A percentile compares a stretch with the other conserved stretches of the same genome.
phyloP scores from a whole-genome alignment of 2,888 invertebrate genomes.

The Pardosa pseudoannulata region DNA sequence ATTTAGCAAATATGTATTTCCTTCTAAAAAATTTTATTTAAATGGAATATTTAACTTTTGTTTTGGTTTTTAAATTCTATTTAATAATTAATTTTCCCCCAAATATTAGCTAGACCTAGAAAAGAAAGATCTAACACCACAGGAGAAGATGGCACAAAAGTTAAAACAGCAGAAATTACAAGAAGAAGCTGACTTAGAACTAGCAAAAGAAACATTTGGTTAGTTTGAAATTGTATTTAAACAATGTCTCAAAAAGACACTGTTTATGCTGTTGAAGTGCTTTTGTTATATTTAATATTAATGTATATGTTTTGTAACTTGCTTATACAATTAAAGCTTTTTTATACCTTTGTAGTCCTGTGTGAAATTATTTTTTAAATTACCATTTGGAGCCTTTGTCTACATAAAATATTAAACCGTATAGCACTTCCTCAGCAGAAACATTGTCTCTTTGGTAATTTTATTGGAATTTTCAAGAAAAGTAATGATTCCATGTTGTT shows the following conservation, averaged over 20 bases:
- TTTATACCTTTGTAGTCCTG: conserved; percentile 50
- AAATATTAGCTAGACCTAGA: conserved; percentile 44
- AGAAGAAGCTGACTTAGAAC: conserved; percentile 90
- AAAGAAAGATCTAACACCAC: conserved; percentile 81
- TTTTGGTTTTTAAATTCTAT: too few species aligned
- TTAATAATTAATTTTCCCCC: too few species aligned
- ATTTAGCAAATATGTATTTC: too few species aligned
- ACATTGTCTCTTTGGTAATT: conserved; percentile 5
- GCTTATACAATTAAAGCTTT: conserved; percentile 56
- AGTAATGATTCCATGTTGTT: too few species aligned
- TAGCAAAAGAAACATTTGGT: conserved; percentile 92
- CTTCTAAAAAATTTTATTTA: too few species aligned
- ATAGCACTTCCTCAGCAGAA: conserved; percentile 55
- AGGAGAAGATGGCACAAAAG: conserved; percentile 87
- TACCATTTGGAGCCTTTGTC: too few species aligned
- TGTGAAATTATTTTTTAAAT: conserved; percentile 35
- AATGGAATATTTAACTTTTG: too few species aligned
- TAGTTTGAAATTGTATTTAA: conserved; percentile 78
- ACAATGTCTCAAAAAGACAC: conserved; percentile 44
- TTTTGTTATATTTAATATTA: conserved; percentile 55
- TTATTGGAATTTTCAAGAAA: too few species aligned
- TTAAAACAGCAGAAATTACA: conserved; percentile 87
- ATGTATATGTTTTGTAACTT: conserved; percentile 56
- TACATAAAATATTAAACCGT: too few species aligned
- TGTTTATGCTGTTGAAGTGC: conserved; percentile 67